Evolutionary conservation across 2,113 vertebrate genomes (phyloP).

Genomic region (Picathartes gymnocephalus): DNA sequence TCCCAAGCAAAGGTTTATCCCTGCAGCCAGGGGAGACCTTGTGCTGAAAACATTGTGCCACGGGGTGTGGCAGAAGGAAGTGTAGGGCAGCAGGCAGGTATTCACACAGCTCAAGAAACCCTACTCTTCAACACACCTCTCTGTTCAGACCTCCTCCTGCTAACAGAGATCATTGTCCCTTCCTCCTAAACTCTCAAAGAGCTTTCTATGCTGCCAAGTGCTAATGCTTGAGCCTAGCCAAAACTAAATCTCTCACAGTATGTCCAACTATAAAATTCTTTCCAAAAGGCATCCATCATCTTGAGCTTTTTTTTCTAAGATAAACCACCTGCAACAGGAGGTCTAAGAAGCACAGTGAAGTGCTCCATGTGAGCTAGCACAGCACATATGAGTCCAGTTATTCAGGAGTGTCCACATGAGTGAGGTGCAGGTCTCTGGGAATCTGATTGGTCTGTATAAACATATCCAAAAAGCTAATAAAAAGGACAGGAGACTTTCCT

Average conservation of each 20-base stretch:
- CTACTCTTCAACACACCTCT: neutral
- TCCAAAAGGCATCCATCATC: neutral
- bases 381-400: neutral
- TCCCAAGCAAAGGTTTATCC: neutral
- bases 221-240: neutral
- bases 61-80: neutral
- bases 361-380: neutral
- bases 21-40: neutral
- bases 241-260: neutral
- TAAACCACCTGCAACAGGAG: neutral
- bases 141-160: neutral
- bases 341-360: neutral
- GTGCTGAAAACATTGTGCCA: neutral
- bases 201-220: neutral
- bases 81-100: neutral
- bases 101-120: neutral
- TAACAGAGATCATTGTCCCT: neutral
- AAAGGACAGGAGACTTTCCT: neutral
- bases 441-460: neutral
- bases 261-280: neutral
- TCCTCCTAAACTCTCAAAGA: neutral
- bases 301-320: neutral
- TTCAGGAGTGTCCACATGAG: neutral
- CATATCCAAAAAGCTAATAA: neutral
- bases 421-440: neutral